Conservation (phyloP, 2,888 invertebrate genomes). For the Hydriomena furcata region DNA sequence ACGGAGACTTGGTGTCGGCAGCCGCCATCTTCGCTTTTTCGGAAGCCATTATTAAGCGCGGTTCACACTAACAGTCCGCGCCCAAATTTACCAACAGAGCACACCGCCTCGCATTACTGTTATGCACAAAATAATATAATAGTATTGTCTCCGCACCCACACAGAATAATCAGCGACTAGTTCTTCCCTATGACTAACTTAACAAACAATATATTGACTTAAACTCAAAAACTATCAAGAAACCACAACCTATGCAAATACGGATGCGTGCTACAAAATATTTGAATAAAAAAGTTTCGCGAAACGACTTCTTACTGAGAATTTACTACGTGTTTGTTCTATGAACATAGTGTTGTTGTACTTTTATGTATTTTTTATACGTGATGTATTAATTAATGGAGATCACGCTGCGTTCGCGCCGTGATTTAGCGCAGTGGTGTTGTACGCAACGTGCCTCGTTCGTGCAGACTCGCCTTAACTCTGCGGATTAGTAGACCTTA, state of each 20-base stretch:
- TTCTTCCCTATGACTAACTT: slow-evolving; percentile 66
- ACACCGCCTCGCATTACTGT: slow-evolving; percentile 69
- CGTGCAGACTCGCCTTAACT: slow-evolving; percentile 16
- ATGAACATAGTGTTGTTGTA: slow-evolving; percentile 37
- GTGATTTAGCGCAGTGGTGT: slow-evolving; percentile 37
- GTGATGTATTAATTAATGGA: slow-evolving; percentile 57
- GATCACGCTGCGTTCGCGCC: slow-evolving; percentile 50
- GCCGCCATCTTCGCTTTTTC: slow-evolving; percentile 80
- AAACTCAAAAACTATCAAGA: slow-evolving; percentile 51
- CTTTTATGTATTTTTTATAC: slow-evolving; percentile 52
- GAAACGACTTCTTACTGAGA: slow-evolving; percentile 33
- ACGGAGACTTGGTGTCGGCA: slow-evolving; percentile 73
- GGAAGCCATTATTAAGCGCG: slow-evolving; percentile 67
- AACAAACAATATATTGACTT: slow-evolving; percentile 68
- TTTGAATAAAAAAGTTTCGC: slow-evolving; percentile 39
- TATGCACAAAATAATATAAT: slow-evolving; percentile 38
- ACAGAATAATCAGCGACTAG: slow-evolving; percentile 67
- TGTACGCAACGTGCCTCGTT: slow-evolving; percentile 7
- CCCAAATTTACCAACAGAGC: slow-evolving; percentile 56
- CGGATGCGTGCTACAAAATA: slow-evolving; percentile 46
- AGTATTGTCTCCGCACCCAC: slow-evolving; percentile 55
- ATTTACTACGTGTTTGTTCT: slow-evolving; percentile 45
- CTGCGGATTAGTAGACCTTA: slow-evolving; percentile 20
- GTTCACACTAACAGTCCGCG: slow-evolving; percentile 48
- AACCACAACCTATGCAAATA: slow-evolving; percentile 47